Evolutionary conservation across 2,888 invertebrate genomes (phyloP).

Genomic region (Lissocephala sabroskyi): DNA sequence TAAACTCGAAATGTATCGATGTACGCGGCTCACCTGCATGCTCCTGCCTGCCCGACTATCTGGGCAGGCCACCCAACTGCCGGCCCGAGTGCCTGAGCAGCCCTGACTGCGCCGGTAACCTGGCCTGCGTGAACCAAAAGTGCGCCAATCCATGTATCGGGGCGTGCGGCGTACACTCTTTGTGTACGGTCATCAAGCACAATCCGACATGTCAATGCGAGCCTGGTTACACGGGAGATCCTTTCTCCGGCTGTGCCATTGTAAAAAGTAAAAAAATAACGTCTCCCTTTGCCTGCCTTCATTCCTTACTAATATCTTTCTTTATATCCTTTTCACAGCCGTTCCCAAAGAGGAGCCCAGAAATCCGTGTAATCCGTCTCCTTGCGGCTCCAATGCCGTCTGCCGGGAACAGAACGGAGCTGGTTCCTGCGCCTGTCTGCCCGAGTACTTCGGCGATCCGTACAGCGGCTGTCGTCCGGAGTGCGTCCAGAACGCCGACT

Average conservation of each 20-base stretch:
- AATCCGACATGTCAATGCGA: conserved; percentile 84
- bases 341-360: conserved; percentile 75
- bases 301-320: neutral
- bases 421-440: conserved; percentile 83
- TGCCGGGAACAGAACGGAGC: conserved; percentile 84
- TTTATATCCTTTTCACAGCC: conserved; percentile 34
- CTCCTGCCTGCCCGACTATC: conserved; percentile 84
- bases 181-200: conserved; percentile 84
- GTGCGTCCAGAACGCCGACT: conserved; percentile 85
- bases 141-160: conserved; percentile 86
- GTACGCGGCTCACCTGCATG: conserved; percentile 86
- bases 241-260: conserved; percentile 80
- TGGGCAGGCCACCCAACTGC: conserved; percentile 89
- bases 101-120: conserved; percentile 82
- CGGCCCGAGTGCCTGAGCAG: conserved; percentile 84
- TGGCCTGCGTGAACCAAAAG: conserved; percentile 84
- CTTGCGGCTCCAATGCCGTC: conserved; percentile 85
- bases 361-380: conserved; percentile 84
- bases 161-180: conserved; percentile 82
- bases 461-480: conserved; percentile 86
- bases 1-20: conserved; percentile 84
- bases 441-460: conserved; percentile 84
- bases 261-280: conserved; percentile 73
- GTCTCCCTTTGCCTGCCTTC: no score
- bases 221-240: conserved; percentile 84